Evolutionary conservation across 2,888 invertebrate species (phyloP), one percentile per base, ranked within the genome.

Genomic region (Dugesia japonica): DNA sequence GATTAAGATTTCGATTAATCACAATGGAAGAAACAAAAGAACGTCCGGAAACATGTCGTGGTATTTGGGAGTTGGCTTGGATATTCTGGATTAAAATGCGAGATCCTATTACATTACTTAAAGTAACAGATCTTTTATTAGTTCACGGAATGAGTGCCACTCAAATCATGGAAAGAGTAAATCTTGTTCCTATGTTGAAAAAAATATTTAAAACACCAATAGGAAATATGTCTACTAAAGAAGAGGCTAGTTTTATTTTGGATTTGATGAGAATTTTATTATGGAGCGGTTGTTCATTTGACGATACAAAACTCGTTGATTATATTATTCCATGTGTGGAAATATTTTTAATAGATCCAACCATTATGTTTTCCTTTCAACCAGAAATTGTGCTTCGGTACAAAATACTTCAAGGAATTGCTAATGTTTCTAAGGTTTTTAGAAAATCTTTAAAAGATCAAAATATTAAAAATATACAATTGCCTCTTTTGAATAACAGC

Each of bases 41-140:
- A 73, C 73, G 73, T 7, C 9, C 23, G n/a, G 73, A 73, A n/a
- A 27, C 9, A 9, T 26, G 26, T 20, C 26, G n/a, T 9, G 73
- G 73, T 4, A 28, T 73, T 26, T 73, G 73, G 73, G 73, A 73
- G 26, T 27, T 73, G 27, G 26, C 27, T 13, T 73, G 73, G 73
- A 73, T 73, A 27, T 73, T 73, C 73, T 73, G 73, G 73, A 28
- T 27, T 7, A 31, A 73, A 27, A 73, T 73, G 73, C 23, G 28
- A n/a, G 28, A 26, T 26, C 73, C 73, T 4, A 73, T 27, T 17
- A 17, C 28, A n/a, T n/a, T 73, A 26, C n/a, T 73, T 4, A 26
- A 73, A 27, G 28, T 31, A 4, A 73, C 73, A 27, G 73, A 73
- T 27, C n/a, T 26, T 7, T n/a, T 73, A 13, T n/a, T 73, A 13